Evolutionary conservation across 1,140 invertebrate genomes (phyloP), one percentile per base, ranked within the genome.

Genomic region (Teleopsis dalmanni): DNA sequence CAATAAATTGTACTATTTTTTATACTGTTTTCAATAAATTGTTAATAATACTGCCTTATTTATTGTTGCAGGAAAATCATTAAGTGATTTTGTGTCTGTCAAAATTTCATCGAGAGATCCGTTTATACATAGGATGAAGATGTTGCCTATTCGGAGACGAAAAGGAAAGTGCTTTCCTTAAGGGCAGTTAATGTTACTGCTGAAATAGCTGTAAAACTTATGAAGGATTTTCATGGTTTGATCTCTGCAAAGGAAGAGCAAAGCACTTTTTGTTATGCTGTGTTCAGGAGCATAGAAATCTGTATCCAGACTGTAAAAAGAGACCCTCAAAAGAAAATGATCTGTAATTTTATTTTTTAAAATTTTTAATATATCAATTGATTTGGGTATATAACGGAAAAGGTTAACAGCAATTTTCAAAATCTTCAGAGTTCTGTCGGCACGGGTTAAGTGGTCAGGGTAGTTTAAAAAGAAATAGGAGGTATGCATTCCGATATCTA

Each of bases 141-240:
- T 27, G 19, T n/a, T 6, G 8, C 38, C 3, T 41, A 9, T 41
- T 10, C 14, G 18, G 14, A 52, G 16, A 26, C 27, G 11, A 43
- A 43, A 41, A 52, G 10, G 11, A 49, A 22, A 19, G 22, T 56
- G n/a, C n/a, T 19, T 2, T 22, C 10, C 16, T 37, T 59, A 19
- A 52, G 47, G 50, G 56, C 54, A 44, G 56, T 64, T 1, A 66
- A 69, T 54, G 62, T 67, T 47, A 46, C 44, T 18, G 64, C 57
- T 18, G 60, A 68, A 52, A 54, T 59, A 49, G 56, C 53, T 27
- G 57, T 66, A 13, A 57, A 61, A 34, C 43, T 70, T 10, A 59
- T 65, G 33, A 43, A 59, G 40, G 59, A 62, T 16, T 68, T 54
- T 43, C 55, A 64, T 53, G 38, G 46, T n/a, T 50, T 57, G n/a